These are phyloP conservation scores for Neomonachus schauinslandi DNA, from an alignment of 2,113 vertebrate genomes.

Conservation along the genomic window DNA sequence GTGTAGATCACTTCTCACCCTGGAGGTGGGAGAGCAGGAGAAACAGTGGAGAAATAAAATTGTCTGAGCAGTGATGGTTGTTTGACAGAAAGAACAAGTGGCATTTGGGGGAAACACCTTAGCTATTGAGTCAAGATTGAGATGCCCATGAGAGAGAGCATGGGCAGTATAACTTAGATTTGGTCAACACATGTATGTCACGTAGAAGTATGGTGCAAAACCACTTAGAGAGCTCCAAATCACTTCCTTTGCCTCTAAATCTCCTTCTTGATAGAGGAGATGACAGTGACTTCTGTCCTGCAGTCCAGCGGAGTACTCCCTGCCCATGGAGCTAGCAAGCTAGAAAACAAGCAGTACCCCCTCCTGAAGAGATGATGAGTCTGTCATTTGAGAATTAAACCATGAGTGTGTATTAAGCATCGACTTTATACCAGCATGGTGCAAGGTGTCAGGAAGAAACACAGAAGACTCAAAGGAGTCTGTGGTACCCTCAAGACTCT, in stretches of 20 bases:
- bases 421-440: background rate
- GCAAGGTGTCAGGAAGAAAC: background rate
- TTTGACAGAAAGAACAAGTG: background rate
- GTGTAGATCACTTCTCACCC: background rate
- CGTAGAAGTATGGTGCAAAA: background rate
- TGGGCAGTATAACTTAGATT: background rate
- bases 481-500: background rate
- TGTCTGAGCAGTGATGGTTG: background rate
- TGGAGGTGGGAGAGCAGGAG: background rate
- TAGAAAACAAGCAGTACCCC: accelerated
- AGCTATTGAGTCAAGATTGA: background rate
- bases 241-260: background rate
- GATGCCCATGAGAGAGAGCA: background rate
- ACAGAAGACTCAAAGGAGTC: background rate
- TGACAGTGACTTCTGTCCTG: background rate
- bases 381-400: background rate
- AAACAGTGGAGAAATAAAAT: background rate
- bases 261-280: background rate
- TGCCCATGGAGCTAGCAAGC: background rate
- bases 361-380: background rate
- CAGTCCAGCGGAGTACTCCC: background rate
- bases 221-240: background rate
- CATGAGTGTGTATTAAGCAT: background rate
- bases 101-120: background rate
- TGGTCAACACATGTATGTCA: background rate